A percentile compares a stretch with the other conserved stretches of the same genome.
Evolutionary conservation across 2,797 vertebrate genomes (phyloP).

Genomic region (Xiphorhynchus erythropygius): DNA sequence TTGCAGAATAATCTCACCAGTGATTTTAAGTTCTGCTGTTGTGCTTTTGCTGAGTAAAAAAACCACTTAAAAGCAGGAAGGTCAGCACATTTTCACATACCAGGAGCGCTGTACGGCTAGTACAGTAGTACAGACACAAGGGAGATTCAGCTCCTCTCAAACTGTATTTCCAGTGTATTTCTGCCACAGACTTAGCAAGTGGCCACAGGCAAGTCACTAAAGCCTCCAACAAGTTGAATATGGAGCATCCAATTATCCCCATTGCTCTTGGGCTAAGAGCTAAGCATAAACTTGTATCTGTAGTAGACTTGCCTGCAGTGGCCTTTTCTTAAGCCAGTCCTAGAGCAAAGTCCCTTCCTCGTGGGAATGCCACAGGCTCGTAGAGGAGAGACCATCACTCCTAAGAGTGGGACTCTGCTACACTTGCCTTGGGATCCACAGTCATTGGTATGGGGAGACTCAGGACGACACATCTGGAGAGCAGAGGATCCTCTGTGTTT

Average conservation of each 20-base stretch:
- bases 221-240: background rate
- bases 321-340: background rate
- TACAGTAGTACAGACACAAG: background rate
- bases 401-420: background rate
- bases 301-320: background rate
- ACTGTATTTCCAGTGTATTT: background rate
- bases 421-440: constrained; percentile 29
- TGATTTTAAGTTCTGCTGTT: background rate
- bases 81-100: background rate
- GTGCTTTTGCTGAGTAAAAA: background rate
- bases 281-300: background rate
- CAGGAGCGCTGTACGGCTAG: background rate
- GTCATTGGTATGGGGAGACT: background rate
- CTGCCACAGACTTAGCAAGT: background rate
- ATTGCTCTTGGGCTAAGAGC: background rate
- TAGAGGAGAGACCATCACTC: background rate
- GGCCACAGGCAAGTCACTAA: background rate
- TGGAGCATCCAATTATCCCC: background rate
- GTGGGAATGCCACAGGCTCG: background rate
- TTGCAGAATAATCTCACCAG: background rate
- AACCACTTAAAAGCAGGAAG: background rate
- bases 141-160: background rate
- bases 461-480: background rate
- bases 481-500: background rate
- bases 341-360: background rate